Evolutionary conservation across 2,113 vertebrate genomes (phyloP).

Genomic region (Sturnus vulgaris): DNA sequence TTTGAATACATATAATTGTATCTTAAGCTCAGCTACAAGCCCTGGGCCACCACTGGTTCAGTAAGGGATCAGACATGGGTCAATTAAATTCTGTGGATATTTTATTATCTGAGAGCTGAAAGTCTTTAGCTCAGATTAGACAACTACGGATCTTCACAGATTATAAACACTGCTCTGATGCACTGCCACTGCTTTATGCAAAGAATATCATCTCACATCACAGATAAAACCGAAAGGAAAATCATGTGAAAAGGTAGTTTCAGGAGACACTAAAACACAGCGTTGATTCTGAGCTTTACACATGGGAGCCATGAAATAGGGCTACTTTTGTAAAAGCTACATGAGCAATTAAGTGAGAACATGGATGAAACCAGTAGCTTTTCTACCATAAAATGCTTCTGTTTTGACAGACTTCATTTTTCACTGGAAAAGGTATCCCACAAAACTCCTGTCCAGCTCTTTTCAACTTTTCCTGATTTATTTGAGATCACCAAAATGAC

Average conservation of each 20-base stretch:
- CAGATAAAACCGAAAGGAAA: neutral
- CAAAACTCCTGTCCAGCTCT: neutral
- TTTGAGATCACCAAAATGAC: neutral
- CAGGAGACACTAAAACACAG: neutral
- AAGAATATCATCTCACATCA: neutral
- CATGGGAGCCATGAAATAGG: neutral
- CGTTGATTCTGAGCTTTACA: neutral
- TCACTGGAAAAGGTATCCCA: neutral
- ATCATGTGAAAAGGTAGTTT: neutral
- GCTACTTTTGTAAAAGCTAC: neutral
- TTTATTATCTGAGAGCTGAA: constrained; percentile 19
- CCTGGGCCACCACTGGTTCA: neutral
- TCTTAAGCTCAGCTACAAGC: constrained; percentile 17
- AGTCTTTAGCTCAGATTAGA: neutral
- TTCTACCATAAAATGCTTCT: neutral
- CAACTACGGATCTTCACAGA: neutral
- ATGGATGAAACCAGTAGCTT: neutral
- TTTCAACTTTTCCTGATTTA: neutral
- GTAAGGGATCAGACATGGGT: constrained; percentile 30
- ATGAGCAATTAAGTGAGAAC: neutral
- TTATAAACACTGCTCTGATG: neutral
- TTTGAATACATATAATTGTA: constrained; percentile 34
- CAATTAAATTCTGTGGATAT: constrained; percentile 15
- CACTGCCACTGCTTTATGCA: neutral
- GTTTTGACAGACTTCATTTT: neutral